Evolutionary conservation across 2,888 invertebrate genomes (phyloP).

Genomic region (Geophilus truncorum): DNA sequence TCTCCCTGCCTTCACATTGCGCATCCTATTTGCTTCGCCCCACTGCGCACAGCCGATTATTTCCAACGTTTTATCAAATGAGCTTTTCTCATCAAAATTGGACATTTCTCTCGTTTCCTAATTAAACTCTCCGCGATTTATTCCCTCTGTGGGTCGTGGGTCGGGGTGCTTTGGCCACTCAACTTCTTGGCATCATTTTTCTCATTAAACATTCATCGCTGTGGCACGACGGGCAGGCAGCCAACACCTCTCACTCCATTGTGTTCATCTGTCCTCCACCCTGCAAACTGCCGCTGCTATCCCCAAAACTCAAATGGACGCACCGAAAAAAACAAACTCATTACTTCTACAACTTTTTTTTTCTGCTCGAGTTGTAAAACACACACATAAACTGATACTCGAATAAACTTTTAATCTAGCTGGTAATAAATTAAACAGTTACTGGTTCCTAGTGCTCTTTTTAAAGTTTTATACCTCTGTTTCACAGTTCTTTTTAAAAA

Average conservation of each 20-base stretch:
- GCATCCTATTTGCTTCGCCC: conserved; percentile 29
- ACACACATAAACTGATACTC: not conserved
- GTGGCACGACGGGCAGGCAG: conserved; percentile 18
- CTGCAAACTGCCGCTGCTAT: not conserved
- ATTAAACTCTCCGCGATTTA: not conserved
- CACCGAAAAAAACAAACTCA: not conserved
- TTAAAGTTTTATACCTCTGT: too few relatives aligned
- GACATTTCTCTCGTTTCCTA: conserved; percentile 22
- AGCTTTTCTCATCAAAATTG: not conserved
- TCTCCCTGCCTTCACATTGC: not conserved
- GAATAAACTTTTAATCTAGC: not conserved
- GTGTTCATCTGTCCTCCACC: conserved; percentile 18
- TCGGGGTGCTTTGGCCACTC: not conserved
- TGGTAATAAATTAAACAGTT: not conserved
- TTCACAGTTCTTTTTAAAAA: too few relatives aligned
- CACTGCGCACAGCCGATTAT: not conserved
- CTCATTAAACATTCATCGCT: conserved; percentile 17
- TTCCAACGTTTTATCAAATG: not conserved
- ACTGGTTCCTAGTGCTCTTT: too few relatives aligned
- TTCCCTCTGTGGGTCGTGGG: not conserved
- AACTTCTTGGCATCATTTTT: conserved; percentile 24
- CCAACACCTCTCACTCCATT: conserved; percentile 17
- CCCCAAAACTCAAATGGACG: not conserved
- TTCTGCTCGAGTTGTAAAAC: not conserved
- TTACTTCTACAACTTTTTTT: not conserved